phyloP scores from a whole-genome alignment of 2,797 vertebrate genomes.

The Sylvilagus floridanus region DNA sequence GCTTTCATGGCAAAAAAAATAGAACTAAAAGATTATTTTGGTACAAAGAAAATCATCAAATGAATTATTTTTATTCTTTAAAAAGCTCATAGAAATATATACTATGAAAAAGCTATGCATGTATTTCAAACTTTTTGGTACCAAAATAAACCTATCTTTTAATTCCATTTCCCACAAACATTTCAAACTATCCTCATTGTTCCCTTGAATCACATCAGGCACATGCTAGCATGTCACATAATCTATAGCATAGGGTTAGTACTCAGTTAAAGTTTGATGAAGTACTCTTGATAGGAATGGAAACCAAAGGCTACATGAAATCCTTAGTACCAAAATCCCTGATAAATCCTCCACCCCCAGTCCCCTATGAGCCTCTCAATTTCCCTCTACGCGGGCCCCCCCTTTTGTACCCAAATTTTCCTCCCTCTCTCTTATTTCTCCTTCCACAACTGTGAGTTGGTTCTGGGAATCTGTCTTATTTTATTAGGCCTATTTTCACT shows the following conservation, averaged over 20 bases:
- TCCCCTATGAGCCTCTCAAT: neutral
- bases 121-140: too few species aligned
- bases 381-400: neutral
- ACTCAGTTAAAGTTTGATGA: neutral
- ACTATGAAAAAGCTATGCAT: too few species aligned
- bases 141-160: too few species aligned
- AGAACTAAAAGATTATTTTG: too few species aligned
- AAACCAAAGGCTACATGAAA: neutral
- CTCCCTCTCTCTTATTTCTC: neutral
- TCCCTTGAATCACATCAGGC: neutral
- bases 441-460: neutral
- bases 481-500: slow-evolving; percentile 21
- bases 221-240: neutral
- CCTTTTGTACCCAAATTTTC: neutral
- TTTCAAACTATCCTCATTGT: too few species aligned
- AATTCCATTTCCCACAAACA: too few species aligned
- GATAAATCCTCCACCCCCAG: neutral
- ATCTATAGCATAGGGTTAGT: neutral
- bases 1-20: too few species aligned
- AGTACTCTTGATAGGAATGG: neutral
- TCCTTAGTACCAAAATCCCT: neutral
- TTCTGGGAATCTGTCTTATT: slow-evolving; percentile 34
- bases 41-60: too few species aligned
- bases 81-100: too few species aligned
- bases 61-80: too few species aligned